Percentiles rank a stretch among this genome's conserved stretches.
These are phyloP conservation scores for Heliconius ethilla DNA, from an alignment of 2,888 invertebrate species.

Conservation along the genomic window DNA sequence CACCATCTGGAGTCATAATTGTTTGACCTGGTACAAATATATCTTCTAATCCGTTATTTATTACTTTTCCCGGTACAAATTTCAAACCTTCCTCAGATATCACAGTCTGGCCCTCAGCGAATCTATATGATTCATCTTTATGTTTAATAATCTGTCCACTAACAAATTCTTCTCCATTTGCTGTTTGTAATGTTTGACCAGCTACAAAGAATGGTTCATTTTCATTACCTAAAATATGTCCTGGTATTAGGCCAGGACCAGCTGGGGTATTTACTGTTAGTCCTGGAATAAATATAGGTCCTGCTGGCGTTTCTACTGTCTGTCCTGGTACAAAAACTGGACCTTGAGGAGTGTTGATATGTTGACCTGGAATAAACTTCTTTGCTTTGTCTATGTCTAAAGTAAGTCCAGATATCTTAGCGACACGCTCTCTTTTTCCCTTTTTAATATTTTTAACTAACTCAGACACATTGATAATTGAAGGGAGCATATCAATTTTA, in stretches of 20 bases:
- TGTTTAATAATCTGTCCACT: constrained; percentile 84
- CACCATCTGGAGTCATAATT: constrained; percentile 81
- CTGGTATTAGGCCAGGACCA: constrained; percentile 87
- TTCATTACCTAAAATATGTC: constrained; percentile 84
- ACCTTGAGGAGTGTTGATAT: constrained; percentile 86
- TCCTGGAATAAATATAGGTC: constrained; percentile 87
- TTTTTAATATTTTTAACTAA: constrained; percentile 83
- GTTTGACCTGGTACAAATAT: constrained; percentile 84
- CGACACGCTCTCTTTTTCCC: constrained; percentile 81
- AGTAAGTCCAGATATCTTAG: constrained; percentile 84
- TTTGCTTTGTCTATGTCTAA: constrained; percentile 85
- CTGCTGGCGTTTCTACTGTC: constrained; percentile 86
- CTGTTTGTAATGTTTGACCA: constrained; percentile 85
- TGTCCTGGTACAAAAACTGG: constrained; percentile 89
- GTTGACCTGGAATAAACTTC: constrained; percentile 87
- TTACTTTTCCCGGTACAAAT: constrained; percentile 83
- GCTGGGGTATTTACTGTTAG: constrained; percentile 86
- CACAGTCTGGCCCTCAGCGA: constrained; percentile 84
- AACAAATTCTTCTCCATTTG: constrained; percentile 81
- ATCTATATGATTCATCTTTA: constrained; percentile 79
- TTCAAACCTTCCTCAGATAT: constrained; percentile 83
- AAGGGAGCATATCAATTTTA: constrained; percentile 83
- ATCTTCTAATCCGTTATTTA: constrained; percentile 73
- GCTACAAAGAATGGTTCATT: constrained; percentile 85
- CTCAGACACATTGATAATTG: constrained; percentile 84